phyloP scores from a whole-genome alignment of 2,113 vertebrate genomes.

The Callorhinus ursinus region DNA sequence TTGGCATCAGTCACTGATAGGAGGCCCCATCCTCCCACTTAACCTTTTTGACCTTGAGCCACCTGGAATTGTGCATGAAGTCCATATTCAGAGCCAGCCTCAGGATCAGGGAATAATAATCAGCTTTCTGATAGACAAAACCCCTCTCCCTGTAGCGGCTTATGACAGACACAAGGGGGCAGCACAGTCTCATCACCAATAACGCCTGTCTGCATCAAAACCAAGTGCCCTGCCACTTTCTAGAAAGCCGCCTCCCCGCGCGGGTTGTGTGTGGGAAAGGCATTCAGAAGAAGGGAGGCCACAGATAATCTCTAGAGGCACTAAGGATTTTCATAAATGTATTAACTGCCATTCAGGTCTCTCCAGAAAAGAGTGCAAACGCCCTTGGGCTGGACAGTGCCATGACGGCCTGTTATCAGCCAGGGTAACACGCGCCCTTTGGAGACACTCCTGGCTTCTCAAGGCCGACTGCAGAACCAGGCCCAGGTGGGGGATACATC shows the following conservation, averaged over 20 bases:
- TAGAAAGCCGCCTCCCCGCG: background rate
- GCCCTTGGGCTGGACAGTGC: background rate
- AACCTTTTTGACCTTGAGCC: background rate
- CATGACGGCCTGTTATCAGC: background rate
- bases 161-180: slow-evolving; percentile 75
- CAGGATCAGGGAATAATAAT: background rate
- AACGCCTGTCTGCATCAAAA: rapidly evolving
- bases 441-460: background rate
- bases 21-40: background rate
- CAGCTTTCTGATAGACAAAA: background rate
- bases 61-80: background rate
- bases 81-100: background rate
- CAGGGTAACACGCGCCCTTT: background rate
- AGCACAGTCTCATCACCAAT: slow-evolving; percentile 51
- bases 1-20: background rate
- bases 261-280: background rate
- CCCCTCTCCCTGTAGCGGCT: background rate
- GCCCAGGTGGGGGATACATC: rapidly evolving
- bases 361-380: background rate
- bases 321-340: background rate
- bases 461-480: background rate
- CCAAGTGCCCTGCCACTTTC: background rate
- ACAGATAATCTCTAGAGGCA: background rate
- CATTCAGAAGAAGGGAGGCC: background rate
- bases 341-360: background rate